A percentile compares a stretch with the other conserved stretches of the same genome.
Conservation (phyloP, 2,113 vertebrate species). For the human region DNA sequence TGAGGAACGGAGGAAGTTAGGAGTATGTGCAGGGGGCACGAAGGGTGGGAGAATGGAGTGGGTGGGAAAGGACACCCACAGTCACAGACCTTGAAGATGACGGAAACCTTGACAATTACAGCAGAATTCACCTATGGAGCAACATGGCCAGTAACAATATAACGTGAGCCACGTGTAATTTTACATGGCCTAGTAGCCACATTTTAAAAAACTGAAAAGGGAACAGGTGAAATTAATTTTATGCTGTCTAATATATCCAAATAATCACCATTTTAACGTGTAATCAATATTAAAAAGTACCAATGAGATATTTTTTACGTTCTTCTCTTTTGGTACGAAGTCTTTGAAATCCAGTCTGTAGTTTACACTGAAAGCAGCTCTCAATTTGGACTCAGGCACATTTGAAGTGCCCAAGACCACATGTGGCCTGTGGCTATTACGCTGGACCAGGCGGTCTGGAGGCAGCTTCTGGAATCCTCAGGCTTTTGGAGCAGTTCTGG, state of each 20-base stretch:
- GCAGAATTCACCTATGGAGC: background rate
- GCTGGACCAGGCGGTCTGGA: background rate
- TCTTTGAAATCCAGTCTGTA: background rate
- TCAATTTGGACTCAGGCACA: accelerated
- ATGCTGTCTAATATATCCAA: background rate
- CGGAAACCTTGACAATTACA: background rate
- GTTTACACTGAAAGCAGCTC: background rate
- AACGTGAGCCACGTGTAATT: background rate
- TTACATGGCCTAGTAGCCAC: background rate
- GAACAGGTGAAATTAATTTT: background rate
- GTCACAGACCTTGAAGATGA: background rate
- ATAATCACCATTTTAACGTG: background rate
- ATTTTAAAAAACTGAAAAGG: background rate
- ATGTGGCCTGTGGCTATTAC: background rate
- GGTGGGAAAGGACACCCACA: background rate
- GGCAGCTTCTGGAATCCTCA: background rate
- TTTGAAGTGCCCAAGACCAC: background rate
- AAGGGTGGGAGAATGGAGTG: background rate
- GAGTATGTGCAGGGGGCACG: background rate
- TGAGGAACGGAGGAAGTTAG: background rate
- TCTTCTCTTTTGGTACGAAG: background rate
- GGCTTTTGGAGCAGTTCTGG: background rate
- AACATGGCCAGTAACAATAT: accelerated
- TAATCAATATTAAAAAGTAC: background rate
- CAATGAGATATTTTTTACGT: background rate